Evolutionary conservation across 30 jellyfish, hydroid and myxozoan genomes (phyloP), one percentile per base, ranked within the genome.

Genomic region (Aurelia coerulea): DNA sequence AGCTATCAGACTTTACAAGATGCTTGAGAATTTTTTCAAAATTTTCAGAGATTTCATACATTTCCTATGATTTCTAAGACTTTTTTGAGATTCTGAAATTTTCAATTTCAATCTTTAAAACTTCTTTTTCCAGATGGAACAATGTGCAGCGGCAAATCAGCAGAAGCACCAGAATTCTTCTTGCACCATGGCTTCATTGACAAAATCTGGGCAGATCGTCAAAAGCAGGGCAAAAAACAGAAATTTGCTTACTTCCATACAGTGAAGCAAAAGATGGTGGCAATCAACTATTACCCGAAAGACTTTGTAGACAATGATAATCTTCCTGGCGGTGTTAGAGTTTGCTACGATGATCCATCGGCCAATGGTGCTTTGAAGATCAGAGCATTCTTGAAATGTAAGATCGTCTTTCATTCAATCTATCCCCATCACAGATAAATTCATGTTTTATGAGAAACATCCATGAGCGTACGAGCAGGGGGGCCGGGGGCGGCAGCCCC

Each of bases 181-280:
- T 59, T 87, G 14, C 96, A 87, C 70, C 96, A 87, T 50, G 90
- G 91, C 33, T 87, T 77, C 50, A 64, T 87, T 18, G 96, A 87
- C 87, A 87, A 87, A 73, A 87, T 78, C 50, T 87, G 96, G 96
- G 74, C 87, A 3, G 96, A 87, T n/a, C 80, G 68, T 65, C 96
- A 87, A 59, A 56, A 79, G 76, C 46, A 84, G 78, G 54, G 95
- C 2, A 6, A 0, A 4, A 50, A 12, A 1, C 46, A 86, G 56
- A 74, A 74, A 60, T 50, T 15, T 29, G 89, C 84, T 31, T 67
- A 62, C 54, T 86, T 73, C 85, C 73, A 81, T 23, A 66, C 34
- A 0, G 60, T 86, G n/a, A 63, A 67, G 33, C 58, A 49, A 16
- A 76, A 41, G 53, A 82, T 79, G 95, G 78, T 42, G 32, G 89